Base-by-base conservation (phyloP, 2,113 vertebrate species). In the Toxostoma redivivum region DNA sequence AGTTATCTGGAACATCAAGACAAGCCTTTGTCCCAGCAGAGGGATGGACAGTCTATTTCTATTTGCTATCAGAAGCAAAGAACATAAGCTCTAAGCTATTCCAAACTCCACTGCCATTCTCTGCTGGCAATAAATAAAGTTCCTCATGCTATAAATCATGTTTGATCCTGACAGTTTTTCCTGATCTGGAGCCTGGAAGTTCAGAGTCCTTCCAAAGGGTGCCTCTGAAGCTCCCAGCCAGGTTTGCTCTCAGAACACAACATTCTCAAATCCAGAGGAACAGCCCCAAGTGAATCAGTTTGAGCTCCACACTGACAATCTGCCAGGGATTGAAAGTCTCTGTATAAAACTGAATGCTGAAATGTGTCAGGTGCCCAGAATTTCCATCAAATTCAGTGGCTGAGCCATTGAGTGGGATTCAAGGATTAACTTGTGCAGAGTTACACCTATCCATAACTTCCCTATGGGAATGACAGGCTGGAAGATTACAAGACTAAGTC, bases 361-460 rank as follows among this genome's bases (percentile, higher is more conserved):
- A 42, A 77, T 3, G 61, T 82, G 76, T 50, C 60, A 80, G 53
- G 45, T 77, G 54, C 64, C 86, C 88, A 17, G 72, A 64, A 61
- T 76, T 81, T 58, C 44, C 85, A 76, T 60, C n/a, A 40, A 61
- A 88, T 61, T 53, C 57, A 30, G 77, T 38, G 33, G 31, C 57
- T 90, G 51, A 95, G 84, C 69, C 79, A 70, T 3, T 38, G 69
- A 70, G 38, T 30, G 37, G 86, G 79, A 90, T 88, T 78, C 74
- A 70, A 73, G 71, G 81, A 90, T 94, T 54, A 84, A 64, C 76
- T 72, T 73, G 58, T 48, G 38, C 86, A 54, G 51, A 88, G 72
- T 86, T 93, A 88, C 66, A 96, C 66, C 82, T 91, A 92, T 87
- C 90, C 76, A 33, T 81, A 82, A 86, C 76, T 88, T 86, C 67